phyloP scores from a whole-genome alignment of 2,888 invertebrate genomes.

The Drosophila rellima region DNA sequence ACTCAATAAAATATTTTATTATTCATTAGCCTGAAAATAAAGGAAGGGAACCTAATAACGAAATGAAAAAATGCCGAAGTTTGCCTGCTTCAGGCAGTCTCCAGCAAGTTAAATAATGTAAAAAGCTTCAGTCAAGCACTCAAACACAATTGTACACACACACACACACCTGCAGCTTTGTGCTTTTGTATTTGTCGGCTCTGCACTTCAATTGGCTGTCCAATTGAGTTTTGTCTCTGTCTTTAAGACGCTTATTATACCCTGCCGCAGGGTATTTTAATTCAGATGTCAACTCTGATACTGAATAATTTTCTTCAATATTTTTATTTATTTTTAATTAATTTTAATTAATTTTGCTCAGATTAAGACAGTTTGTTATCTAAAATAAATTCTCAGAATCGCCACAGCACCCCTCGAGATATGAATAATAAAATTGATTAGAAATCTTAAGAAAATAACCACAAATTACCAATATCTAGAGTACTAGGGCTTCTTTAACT shows the following conservation, averaged over 20 bases:
- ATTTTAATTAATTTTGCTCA: background rate
- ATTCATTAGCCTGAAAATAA: slow-evolving; percentile 50
- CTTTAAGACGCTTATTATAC: slow-evolving; percentile 7
- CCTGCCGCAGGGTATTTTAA: background rate
- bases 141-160: slow-evolving; percentile 5
- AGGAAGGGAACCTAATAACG: slow-evolving; percentile 8
- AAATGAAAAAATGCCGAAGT: slow-evolving; percentile 29
- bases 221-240: slow-evolving; percentile 41
- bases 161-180: slow-evolving; percentile 12
- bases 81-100: slow-evolving; percentile 31
- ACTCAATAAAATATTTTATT: slow-evolving; percentile 74
- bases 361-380: background rate
- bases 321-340: background rate
- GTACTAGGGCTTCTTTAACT: background rate
- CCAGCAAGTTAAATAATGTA: slow-evolving; percentile 40
- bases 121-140: slow-evolving; percentile 24
- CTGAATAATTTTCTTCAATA: background rate
- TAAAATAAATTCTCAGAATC: background rate
- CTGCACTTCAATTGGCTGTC: slow-evolving; percentile 52
- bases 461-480: background rate
- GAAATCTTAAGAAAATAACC: background rate
- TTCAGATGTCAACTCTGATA: background rate
- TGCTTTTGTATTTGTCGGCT: slow-evolving; percentile 29
- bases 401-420: background rate
- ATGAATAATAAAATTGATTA: too few relatives aligned